phyloP scores from a whole-genome alignment of 2,888 invertebrate species.

The Eupithecia pulchellata region DNA sequence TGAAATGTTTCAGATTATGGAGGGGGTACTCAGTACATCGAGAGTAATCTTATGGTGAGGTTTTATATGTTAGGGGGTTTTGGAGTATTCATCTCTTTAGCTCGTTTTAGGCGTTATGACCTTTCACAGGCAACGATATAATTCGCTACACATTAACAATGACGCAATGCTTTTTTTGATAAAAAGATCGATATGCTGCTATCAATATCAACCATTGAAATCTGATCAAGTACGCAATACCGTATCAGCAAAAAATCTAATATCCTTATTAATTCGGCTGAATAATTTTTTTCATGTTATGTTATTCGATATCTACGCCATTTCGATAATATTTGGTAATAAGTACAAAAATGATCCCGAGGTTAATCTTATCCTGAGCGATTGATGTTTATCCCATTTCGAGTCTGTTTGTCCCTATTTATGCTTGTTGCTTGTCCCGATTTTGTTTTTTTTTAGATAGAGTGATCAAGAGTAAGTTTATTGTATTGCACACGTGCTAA shows the following conservation, averaged over 20 bases:
- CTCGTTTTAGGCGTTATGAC: background rate
- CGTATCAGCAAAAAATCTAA: background rate
- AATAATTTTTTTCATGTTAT: background rate
- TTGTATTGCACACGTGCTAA: too few relatives aligned
- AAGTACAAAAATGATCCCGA: background rate
- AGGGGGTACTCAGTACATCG: too few relatives aligned
- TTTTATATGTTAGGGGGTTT: background rate
- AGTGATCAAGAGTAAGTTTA: too few relatives aligned
- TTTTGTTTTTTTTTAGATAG: too few relatives aligned
- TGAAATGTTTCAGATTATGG: background rate
- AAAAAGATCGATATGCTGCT: conserved; percentile 8
- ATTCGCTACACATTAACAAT: background rate
- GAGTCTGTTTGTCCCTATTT: too few relatives aligned
- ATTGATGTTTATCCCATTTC: background rate
- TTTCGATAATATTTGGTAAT: background rate
- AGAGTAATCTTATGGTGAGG: too few relatives aligned
- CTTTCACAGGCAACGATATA: background rate
- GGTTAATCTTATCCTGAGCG: background rate
- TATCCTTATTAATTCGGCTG: background rate
- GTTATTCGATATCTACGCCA: background rate
- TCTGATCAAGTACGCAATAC: conserved; percentile 5
- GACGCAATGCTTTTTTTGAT: conserved; percentile 7
- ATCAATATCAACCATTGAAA: conserved; percentile 6
- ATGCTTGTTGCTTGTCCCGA: too few relatives aligned
- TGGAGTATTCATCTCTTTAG: background rate